Evolutionary conservation across 2,888 invertebrate genomes (phyloP).

Genomic region (Ectemnius cavifrons): DNA sequence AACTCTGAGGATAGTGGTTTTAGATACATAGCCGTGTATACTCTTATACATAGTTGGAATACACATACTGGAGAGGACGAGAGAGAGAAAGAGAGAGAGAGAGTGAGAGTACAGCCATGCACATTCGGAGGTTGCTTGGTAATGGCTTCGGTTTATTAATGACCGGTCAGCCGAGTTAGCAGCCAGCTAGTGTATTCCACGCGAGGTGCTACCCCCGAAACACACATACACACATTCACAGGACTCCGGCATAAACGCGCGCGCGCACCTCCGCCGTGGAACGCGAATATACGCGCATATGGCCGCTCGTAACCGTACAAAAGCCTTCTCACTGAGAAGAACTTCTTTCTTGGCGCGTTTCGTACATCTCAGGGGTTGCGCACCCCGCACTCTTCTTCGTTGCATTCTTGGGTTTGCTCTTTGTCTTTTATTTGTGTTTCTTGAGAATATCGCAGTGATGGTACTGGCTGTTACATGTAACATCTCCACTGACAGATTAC

Average conservation of each 20-base stretch:
- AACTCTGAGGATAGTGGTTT: constrained; percentile 74
- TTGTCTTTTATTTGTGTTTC: background rate
- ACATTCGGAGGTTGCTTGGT: constrained; percentile 70
- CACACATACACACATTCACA: constrained; percentile 30
- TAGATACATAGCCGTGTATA: constrained; percentile 56
- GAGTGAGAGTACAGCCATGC: constrained; percentile 37
- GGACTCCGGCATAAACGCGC: no score
- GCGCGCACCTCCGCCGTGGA: no score
- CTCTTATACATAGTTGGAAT: constrained; percentile 46
- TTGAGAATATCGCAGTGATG: background rate
- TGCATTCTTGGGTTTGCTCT: no score
- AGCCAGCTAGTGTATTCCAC: constrained; percentile 68
- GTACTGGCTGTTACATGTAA: background rate
- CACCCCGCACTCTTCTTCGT: background rate
- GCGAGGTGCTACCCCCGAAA: constrained; percentile 55
- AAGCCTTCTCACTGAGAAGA: constrained; percentile 19
- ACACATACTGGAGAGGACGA: no score
- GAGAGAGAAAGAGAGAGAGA: constrained; percentile 24
- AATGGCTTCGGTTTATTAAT: constrained; percentile 77
- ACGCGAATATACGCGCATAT: background rate
- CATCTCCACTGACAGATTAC: no score
- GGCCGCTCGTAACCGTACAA: constrained; percentile 8
- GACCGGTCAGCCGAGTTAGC: constrained; percentile 75
- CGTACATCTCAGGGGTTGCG: background rate
- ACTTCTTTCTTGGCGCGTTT: constrained; percentile 30